Conservation (phyloP, 2,797 vertebrate genomes). For the Protosalanx chinensis region DNA sequence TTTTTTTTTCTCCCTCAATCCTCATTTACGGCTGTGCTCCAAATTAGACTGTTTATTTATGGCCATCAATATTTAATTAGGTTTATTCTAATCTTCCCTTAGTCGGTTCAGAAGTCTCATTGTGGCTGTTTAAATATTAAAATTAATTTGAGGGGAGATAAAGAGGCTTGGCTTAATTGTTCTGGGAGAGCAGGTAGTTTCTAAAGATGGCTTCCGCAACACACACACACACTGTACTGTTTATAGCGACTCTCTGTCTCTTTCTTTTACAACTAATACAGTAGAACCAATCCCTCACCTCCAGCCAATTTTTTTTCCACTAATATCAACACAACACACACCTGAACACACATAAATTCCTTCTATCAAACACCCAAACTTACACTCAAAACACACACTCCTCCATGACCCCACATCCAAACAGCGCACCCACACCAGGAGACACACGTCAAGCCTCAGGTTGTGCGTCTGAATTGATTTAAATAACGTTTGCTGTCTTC, state of each 20-base stretch:
- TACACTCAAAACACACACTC: slow-evolving; percentile 6
- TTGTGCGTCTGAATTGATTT: slow-evolving; percentile 67
- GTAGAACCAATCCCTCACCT: neutral
- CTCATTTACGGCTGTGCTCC: slow-evolving; percentile 45
- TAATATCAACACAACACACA: neutral
- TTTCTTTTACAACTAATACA: no score
- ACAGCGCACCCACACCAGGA: neutral
- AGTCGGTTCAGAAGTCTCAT: slow-evolving; percentile 68
- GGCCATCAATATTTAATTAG: slow-evolving; percentile 79
- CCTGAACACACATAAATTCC: slow-evolving; percentile 10
- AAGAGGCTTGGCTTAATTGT: slow-evolving; percentile 71
- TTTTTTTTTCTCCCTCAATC: slow-evolving; percentile 30
- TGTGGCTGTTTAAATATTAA: slow-evolving; percentile 77
- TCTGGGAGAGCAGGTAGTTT: slow-evolving; percentile 65
- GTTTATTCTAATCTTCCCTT: slow-evolving; percentile 73
- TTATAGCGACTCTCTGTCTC: no score
- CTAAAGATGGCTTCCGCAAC: slow-evolving; percentile 25
- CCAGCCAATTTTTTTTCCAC: neutral
- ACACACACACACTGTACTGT: neutral
- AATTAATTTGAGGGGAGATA: slow-evolving; percentile 74
- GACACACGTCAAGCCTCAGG: slow-evolving; percentile 40
- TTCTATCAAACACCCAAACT: slow-evolving; percentile 15
- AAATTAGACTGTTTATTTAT: slow-evolving; percentile 78
- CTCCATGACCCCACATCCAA: neutral
- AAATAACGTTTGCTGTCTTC: slow-evolving; percentile 71